Base-by-base conservation (phyloP, 2,113 vertebrate genomes). In the Scytalopus superciliaris region DNA sequence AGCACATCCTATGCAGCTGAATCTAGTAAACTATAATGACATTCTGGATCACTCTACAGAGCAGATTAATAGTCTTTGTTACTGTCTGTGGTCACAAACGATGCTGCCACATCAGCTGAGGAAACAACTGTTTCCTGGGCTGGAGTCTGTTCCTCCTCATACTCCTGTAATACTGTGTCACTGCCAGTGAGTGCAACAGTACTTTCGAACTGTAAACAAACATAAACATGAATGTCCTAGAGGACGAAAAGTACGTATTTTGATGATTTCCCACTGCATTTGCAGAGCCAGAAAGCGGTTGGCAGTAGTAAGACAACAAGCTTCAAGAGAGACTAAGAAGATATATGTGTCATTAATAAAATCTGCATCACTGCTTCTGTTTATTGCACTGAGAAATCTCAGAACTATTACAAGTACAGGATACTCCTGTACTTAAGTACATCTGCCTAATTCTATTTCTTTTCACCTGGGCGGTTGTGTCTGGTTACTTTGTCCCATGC, bases 41-140 rank as follows among this genome's bases (percentile, higher is more conserved):
- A 0, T 44, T 91, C 44, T 73, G 66, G 56, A 9, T 73, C 0
- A 1, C 84, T 74, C 30, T 45, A 4, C 49, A 33, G 92, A 42
- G 23, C 33, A 35, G 31, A 15, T 9, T 1, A 28, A n/a, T 2
- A 5, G 22, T 17, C 53, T 27, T 11, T 31, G 66, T 18, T 62
- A 8, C 7, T 22, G 42, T 37, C 37, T 67, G 60, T n/a, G 30
- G 40, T 27, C 56, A 19, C 78, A 28, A 52, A 33, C 0, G 3
- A 53, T 62, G 77, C 67, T 91, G 69, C 78, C 49, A 8, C 81
- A 64, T 69, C 74, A 89, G 62, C 74, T 69, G 89, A 83, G 84
- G 93, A 74, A 67, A 49, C 39, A 7, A 49, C 62, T 79, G 42
- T n/a, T 89, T 69, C 67, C 89, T 90, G 78, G 30, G 55, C 67